Evolutionary conservation across 2,888 invertebrate species (phyloP).

Genomic region (Ophioninae sp.): DNA sequence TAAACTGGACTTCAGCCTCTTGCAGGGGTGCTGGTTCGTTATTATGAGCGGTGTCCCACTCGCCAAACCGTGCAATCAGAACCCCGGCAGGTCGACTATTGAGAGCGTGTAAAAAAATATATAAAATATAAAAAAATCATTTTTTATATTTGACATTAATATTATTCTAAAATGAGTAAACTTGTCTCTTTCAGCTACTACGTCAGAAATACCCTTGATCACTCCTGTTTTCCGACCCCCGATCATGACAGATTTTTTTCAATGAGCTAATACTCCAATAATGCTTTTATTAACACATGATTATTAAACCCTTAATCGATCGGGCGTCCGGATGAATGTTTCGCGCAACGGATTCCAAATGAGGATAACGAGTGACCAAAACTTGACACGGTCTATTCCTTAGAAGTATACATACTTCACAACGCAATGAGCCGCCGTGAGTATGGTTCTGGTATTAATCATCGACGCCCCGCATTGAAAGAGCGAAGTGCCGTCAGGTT

Average conservation of each 20-base stretch:
- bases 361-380: background rate
- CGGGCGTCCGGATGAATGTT: too few species aligned
- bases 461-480: constrained; percentile 91
- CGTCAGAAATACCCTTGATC: background rate
- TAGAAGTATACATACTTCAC: constrained; percentile 65
- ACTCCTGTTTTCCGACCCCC: background rate
- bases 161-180: background rate
- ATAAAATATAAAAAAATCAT: background rate
- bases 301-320: too few species aligned
- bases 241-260: background rate
- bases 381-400: background rate
- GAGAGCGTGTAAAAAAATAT: constrained; percentile 8
- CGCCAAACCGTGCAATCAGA: constrained; percentile 86
- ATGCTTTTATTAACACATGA: background rate
- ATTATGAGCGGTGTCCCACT: constrained; percentile 89
- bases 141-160: background rate
- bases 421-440: constrained; percentile 92
- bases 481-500: constrained; percentile 81
- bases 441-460: constrained; percentile 87
- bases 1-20: constrained; percentile 84
- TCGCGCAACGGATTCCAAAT: background rate
- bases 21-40: constrained; percentile 87
- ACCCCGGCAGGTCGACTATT: constrained; percentile 69
- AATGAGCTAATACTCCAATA: background rate
- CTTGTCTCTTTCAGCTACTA: background rate